phyloP scores from a whole-genome alignment of 2,113 vertebrate genomes.

The Balaeniceps rex region DNA sequence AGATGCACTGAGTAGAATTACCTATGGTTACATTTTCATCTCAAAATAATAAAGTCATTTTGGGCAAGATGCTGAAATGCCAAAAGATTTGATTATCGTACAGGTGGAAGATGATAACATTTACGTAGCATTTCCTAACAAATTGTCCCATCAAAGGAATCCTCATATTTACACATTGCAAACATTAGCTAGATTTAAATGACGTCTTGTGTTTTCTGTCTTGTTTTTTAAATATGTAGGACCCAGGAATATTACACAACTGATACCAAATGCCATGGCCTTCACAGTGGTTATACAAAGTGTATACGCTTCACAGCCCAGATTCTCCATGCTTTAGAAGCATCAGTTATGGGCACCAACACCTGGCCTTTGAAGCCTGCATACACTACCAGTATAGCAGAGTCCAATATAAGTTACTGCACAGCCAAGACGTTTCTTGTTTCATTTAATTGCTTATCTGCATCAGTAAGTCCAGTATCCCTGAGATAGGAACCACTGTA shows the following conservation, averaged over 20 bases:
- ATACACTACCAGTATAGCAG: background rate
- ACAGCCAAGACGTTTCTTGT: constrained; percentile 32
- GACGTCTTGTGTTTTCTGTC: constrained; percentile 37
- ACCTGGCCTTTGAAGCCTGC: constrained; percentile 20
- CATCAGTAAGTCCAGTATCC: constrained; percentile 77
- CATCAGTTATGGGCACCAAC: background rate
- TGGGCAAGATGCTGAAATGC: constrained; percentile 80
- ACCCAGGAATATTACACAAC: constrained; percentile 38
- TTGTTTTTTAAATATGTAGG: constrained; percentile 15
- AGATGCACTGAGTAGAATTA: constrained; percentile 82
- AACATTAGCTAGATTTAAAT: constrained; percentile 44
- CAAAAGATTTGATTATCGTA: constrained; percentile 72
- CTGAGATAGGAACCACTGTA: constrained; percentile 83
- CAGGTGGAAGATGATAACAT: constrained; percentile 60
- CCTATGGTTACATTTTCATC: constrained; percentile 82
- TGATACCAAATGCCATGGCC: constrained; percentile 48
- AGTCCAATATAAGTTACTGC: constrained; percentile 38
- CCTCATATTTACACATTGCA: constrained; percentile 68
- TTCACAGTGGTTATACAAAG: constrained; percentile 51
- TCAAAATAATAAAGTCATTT: constrained; percentile 78
- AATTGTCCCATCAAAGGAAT: constrained; percentile 55
- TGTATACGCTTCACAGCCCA: background rate
- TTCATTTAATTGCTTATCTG: constrained; percentile 69
- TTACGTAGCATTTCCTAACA: constrained; percentile 67
- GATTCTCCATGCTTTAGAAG: constrained; percentile 24